A percentile compares a stretch with the other conserved stretches of the same genome.
Evolutionary conservation across 2,797 vertebrate genomes (phyloP).

Genomic region (Catostomus latipinnis): DNA sequence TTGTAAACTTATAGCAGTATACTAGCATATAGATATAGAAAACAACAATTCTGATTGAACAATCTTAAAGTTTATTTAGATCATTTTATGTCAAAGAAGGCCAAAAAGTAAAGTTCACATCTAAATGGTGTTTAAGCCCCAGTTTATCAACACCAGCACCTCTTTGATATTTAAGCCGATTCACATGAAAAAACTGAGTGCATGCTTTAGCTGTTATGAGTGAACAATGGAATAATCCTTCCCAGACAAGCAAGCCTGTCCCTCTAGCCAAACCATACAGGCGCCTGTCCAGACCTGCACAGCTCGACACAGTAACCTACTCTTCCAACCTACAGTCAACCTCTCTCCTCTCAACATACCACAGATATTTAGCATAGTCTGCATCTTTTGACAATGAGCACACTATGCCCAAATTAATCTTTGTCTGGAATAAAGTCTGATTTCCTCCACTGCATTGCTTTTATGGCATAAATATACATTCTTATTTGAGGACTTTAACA

Average conservation of each 20-base stretch:
- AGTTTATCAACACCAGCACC: not conserved
- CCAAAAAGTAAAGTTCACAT: not conserved
- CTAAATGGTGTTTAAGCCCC: not conserved
- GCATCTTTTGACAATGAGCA: conserved; percentile 21
- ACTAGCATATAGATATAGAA: no score
- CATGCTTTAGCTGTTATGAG: conserved; percentile 28
- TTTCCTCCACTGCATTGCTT: no score
- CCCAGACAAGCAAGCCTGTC: conserved; percentile 60
- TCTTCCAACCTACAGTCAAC: conserved; percentile 35
- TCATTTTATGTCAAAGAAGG: no score
- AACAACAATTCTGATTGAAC: no score
- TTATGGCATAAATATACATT: not conserved
- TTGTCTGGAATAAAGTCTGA: not conserved
- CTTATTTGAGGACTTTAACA: not conserved
- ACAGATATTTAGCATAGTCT: conserved; percentile 23
- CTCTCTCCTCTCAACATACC: not conserved
- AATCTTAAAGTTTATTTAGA: not conserved
- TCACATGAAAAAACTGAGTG: conserved; percentile 47
- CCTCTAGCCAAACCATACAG: conserved; percentile 53
- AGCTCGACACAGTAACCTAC: conserved; percentile 71
- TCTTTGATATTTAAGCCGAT: conserved; percentile 30
- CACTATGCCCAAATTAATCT: not conserved
- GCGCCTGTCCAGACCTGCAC: conserved; percentile 67
- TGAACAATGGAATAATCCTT: conserved; percentile 71
- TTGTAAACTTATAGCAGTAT: no score